Evolutionary conservation across 1,140 invertebrate species (phyloP).

Genomic region (Laupala kohalensis): DNA sequence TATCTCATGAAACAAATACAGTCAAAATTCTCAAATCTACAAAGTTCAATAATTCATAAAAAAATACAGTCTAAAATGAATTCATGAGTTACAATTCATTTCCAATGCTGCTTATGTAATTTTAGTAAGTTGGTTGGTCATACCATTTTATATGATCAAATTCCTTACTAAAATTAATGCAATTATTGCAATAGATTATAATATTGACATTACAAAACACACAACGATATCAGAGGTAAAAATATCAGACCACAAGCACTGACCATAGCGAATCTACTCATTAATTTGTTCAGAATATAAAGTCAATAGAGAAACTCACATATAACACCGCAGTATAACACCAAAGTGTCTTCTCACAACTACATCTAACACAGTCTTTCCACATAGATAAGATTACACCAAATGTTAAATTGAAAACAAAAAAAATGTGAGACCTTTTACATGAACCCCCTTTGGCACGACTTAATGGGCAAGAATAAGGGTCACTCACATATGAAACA

Average conservation of each 20-base stretch:
- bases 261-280: slow-evolving; percentile 2
- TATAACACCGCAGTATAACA: no score
- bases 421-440: slow-evolving; percentile 19
- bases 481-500: slow-evolving; percentile 7
- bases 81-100: not conserved
- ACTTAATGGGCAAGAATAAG: slow-evolving; percentile 8
- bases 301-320: slow-evolving; percentile 26
- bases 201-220: not conserved
- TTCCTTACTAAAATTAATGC: not conserved
- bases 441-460: not conserved
- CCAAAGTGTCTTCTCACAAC: slow-evolving; percentile 23
- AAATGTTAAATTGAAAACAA: slow-evolving; percentile 20
- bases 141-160: not conserved
- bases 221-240: not conserved
- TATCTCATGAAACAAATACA: not conserved
- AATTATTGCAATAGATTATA: not conserved
- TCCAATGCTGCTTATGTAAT: not conserved
- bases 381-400: slow-evolving; percentile 40
- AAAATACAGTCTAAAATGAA: not conserved
- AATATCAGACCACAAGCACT: not conserved
- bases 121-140: not conserved
- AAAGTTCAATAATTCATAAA: not conserved
- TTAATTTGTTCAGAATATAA: slow-evolving; percentile 2
- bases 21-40: not conserved
- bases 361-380: slow-evolving; percentile 32